Percentiles rank a stretch among this genome's conserved stretches.
These are phyloP conservation scores for Cosmia trapezina DNA, from an alignment of 2,888 invertebrate genomes.

Conservation along the genomic window DNA sequence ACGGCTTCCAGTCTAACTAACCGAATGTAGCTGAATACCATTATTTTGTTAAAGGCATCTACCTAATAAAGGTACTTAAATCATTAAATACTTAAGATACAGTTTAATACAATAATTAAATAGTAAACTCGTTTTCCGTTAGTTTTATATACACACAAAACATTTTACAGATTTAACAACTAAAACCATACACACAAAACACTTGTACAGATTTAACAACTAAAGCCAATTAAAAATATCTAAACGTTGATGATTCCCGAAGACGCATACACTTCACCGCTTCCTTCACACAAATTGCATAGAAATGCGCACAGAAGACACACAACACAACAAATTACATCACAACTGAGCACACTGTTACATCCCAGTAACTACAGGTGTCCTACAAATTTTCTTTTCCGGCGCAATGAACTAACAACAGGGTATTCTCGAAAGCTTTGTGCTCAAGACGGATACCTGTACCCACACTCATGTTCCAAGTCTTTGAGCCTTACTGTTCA, in stretches of 20 bases:
- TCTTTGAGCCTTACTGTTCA: slow-evolving; percentile 58
- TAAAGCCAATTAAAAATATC: background rate
- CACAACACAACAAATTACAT: slow-evolving; percentile 15
- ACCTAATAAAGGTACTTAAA: background rate
- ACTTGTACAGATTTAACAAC: background rate
- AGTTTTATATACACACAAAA: background rate
- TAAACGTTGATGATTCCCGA: background rate
- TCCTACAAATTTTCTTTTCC: slow-evolving; percentile 63
- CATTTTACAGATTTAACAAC: background rate
- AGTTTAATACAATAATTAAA: background rate
- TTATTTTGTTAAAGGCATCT: background rate
- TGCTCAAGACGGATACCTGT: slow-evolving; percentile 57
- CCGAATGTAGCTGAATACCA: too few relatives aligned
- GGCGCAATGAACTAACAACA: slow-evolving; percentile 59
- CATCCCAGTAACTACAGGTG: slow-evolving; percentile 43
- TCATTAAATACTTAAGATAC: background rate
- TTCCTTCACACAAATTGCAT: slow-evolving; percentile 7
- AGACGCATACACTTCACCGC: background rate
- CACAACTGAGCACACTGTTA: slow-evolving; percentile 38
- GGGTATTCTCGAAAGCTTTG: slow-evolving; percentile 60
- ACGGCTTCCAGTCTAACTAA: too few relatives aligned
- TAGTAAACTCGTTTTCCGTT: background rate
- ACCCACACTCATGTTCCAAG: slow-evolving; percentile 46
- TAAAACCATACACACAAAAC: background rate
- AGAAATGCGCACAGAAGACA: slow-evolving; percentile 2